Conservation (phyloP, 2,888 invertebrate species). For the Eupithecia subumbrata region DNA sequence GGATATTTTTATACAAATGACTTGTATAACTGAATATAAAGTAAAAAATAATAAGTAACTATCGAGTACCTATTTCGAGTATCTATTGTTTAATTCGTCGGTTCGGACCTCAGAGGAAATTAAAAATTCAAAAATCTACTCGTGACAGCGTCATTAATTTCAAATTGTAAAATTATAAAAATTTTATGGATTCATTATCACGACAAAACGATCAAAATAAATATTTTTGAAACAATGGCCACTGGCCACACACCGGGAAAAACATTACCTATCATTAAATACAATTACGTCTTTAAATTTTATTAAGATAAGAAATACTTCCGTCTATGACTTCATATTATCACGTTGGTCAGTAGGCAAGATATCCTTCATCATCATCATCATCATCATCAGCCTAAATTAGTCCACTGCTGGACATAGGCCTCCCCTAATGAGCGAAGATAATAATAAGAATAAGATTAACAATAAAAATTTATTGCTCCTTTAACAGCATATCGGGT, state of each 20-base stretch:
- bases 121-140: not conserved
- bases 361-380: no score
- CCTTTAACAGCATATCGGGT: no score
- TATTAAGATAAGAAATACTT: not conserved
- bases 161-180: not conserved
- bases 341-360: no score
- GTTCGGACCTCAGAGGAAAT: not conserved
- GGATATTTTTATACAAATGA: not conserved
- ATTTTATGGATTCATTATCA: not conserved
- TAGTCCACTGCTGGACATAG: no score
- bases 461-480: no score
- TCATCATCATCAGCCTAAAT: no score
- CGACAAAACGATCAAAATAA: slow-evolving; percentile 1
- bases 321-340: not conserved
- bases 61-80: no score
- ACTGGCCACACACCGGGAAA: not conserved
- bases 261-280: not conserved
- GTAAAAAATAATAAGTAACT: not conserved
- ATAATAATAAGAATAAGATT: no score
- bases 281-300: not conserved
- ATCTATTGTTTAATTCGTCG: not conserved
- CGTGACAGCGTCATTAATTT: not conserved
- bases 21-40: not conserved
- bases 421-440: no score
- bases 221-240: not conserved